Evolutionary conservation across 2,113 vertebrate genomes (phyloP), one percentile per base, ranked within the genome.

Genomic region (Chamaea fasciata): DNA sequence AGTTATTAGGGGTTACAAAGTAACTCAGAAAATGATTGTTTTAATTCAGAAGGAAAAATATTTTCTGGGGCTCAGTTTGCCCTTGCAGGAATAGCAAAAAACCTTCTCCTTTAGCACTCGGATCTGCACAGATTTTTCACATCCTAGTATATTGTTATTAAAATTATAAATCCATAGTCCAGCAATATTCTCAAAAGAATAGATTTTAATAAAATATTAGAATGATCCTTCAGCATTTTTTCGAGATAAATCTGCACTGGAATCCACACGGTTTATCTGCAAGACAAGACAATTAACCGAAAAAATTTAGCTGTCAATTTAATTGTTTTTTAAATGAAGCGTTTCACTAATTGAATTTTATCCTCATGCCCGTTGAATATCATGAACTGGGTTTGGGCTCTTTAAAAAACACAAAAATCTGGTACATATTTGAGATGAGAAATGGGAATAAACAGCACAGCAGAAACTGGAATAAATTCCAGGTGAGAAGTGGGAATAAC

Each of bases 391-490:
- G 11, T 24, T 27, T 15, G 46, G 27, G 13, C 21, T 88, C 33
- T 10, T 0, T 3, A 52, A 63, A 33, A 20, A 13, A 30, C 9
- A 17, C 57, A 22, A 81, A 91, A 92, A 13, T 5, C n/a, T 1
- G 0, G 3, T 0, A 8, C 2, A 0, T 1, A 1, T 59, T 19
- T 35, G 59, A 35, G 35, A 4, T 20, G 65, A 67, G 78, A 21
- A 87, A 65, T 0, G 24, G 41, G 59, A 78, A 78, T 11, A 77
- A 60, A 0, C 0, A 0, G 8, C 30, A 3, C 13, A 2, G 30
- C 27, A 49, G 65, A 47, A 90, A 42, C 0, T 13, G 1, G 70
- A 39, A 44, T 9, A 52, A 31, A 1, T 0, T 4, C 55, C 33
- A 0, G 3, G 7, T 16, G 65, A 71, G 47, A 42, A 88, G 69